Percentiles rank a stretch among this genome's conserved stretches.
These are phyloP conservation scores for Anthophora plumipes DNA, from an alignment of 2,888 invertebrate species.

Conservation along the genomic window DNA sequence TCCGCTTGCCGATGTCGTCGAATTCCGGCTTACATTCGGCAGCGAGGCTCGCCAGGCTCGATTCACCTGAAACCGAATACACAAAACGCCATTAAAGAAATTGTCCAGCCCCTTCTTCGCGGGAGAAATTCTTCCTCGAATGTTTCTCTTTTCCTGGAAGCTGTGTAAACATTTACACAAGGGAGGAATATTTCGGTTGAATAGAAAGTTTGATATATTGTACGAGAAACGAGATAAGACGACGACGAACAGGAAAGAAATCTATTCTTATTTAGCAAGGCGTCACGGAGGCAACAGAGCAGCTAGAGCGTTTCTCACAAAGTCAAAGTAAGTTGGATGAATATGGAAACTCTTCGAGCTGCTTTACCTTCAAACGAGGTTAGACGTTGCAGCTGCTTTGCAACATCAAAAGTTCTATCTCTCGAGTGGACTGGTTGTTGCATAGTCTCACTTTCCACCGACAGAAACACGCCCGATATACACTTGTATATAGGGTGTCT, in stretches of 20 bases:
- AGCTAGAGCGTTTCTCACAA: slow-evolving; percentile 8
- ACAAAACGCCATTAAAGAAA: slow-evolving; percentile 3
- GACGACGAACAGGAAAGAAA: background rate
- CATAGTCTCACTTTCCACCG: slow-evolving; percentile 9
- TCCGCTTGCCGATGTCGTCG: slow-evolving; percentile 93
- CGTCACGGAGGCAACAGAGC: slow-evolving; percentile 15
- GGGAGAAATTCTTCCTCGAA: background rate
- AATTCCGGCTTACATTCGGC: slow-evolving; percentile 88
- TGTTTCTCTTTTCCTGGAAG: background rate
- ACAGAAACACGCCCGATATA: background rate
- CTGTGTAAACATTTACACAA: background rate
- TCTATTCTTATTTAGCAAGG: slow-evolving; percentile 56
- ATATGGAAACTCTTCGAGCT: slow-evolving; percentile 63
- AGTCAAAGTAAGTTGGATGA: slow-evolving; percentile 67
- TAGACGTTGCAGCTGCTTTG: slow-evolving; percentile 48
- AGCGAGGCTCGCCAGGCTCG: slow-evolving; percentile 82
- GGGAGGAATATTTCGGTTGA: background rate
- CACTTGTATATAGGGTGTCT: too few relatives aligned
- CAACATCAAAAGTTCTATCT: slow-evolving; percentile 55
- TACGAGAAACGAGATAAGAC: background rate
- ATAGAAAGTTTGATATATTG: background rate
- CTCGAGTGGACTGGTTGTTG: slow-evolving; percentile 58
- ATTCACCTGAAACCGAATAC: slow-evolving; percentile 74
- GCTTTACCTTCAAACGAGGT: slow-evolving; percentile 50
- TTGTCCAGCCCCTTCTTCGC: background rate